These are phyloP conservation scores for Phoenicopterus ruber DNA, from an alignment of 2,113 vertebrate species.

Conservation along the genomic window DNA sequence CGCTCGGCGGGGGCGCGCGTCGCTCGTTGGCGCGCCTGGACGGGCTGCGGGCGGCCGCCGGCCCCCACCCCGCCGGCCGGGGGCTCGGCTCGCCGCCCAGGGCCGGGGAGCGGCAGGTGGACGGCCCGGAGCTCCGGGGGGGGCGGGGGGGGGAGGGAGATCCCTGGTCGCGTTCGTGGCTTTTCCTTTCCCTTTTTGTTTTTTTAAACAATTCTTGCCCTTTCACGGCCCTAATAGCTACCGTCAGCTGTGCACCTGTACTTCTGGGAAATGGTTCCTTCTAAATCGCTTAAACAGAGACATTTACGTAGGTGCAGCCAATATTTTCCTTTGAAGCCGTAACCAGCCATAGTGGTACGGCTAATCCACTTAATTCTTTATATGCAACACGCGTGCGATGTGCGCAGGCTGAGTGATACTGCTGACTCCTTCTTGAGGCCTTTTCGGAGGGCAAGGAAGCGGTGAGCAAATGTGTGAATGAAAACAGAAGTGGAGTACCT, in stretches of 20 bases:
- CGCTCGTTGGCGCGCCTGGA: not conserved
- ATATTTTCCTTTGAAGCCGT: constrained; percentile 32
- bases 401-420: not conserved
- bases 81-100: not conserved
- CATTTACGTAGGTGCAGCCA: constrained; percentile 34
- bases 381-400: not conserved
- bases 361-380: constrained; percentile 55
- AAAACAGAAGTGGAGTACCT: not conserved
- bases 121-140: not conserved
- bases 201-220: not conserved
- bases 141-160: not conserved
- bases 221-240: not conserved
- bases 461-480: not conserved
- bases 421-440: not conserved
- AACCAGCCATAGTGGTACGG: constrained; percentile 16
- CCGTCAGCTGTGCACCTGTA: constrained; percentile 68
- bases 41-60: not conserved
- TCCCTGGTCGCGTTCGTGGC: not conserved
- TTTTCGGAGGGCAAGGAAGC: not conserved
- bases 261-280: constrained; percentile 64
- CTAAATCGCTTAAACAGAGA: constrained; percentile 51
- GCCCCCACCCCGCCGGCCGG: too few relatives aligned
- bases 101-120: not conserved
- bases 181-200: not conserved
- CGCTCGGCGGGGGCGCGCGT: not conserved